Evolutionary conservation across 2,113 vertebrate species (phyloP).

Genomic region (Hydrochoerus hydrochaeris): DNA sequence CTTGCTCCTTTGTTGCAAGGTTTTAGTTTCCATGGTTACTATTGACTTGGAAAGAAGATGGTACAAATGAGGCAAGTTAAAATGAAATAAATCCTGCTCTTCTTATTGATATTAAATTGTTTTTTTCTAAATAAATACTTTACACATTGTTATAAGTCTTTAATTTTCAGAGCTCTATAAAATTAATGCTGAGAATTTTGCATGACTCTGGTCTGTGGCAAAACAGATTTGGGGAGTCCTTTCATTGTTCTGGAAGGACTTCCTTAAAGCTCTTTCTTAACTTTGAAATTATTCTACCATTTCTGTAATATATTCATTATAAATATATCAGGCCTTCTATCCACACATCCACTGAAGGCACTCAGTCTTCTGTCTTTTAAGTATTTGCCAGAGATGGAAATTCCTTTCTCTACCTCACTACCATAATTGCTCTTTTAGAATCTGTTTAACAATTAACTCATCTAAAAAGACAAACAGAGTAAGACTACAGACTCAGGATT

Average conservation of each 20-base stretch:
- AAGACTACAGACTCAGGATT: not conserved
- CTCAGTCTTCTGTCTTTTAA: not conserved
- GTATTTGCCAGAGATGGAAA: not conserved
- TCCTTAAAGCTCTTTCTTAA: not conserved
- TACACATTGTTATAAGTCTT: not conserved
- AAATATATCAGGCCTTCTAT: not conserved
- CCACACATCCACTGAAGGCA: not conserved
- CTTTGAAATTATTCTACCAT: not conserved
- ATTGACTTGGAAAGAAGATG: not conserved
- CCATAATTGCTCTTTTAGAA: not conserved
- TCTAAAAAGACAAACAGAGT: constrained; percentile 12
- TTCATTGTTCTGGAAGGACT: not conserved
- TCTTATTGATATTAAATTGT: not conserved
- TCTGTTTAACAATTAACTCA: not conserved
- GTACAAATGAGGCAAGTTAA: not conserved
- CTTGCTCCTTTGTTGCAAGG: not conserved
- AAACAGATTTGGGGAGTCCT: not conserved
- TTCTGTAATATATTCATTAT: not conserved
- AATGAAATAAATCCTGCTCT: not conserved
- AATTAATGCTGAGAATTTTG: not conserved
- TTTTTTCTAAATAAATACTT: not conserved
- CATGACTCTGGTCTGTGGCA: not conserved
- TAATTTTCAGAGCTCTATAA: not conserved
- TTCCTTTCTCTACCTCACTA: not conserved
- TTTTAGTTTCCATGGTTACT: not conserved